Base-by-base conservation (phyloP, 2,797 vertebrate genomes). In the Phoebastria nigripes region DNA sequence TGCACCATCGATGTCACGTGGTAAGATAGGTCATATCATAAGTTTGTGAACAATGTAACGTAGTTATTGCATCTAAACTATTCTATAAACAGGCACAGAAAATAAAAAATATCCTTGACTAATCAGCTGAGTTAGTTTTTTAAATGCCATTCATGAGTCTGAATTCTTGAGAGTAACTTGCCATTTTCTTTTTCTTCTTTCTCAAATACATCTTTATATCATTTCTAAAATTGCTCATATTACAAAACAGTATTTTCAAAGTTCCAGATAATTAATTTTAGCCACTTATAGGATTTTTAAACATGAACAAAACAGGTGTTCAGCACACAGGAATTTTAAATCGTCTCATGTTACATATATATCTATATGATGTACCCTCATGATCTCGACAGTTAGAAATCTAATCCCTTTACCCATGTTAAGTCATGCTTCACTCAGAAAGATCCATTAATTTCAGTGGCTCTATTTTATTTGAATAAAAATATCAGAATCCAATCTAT, bases 391-490 rank as follows among this genome's bases (percentile, higher is more conserved):
- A 84, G 56, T 63, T 52, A 85, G 28, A 84, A 78, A 79, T 62
- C 73, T 72, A 90, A 90, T 76, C 29, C 20, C 31, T 88, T 77
- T n/a, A 42, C 46, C 16, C 49, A 69, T 41, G 26, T 72, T 44
- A 88, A 85, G 42, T 65, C 78, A 73, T 1, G 4, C 71, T 81
- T 93, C 42, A 67, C 28, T 91, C 56, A 69, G 65, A 91, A 87
- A 89, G 8, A 44, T 59, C 35, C 44, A 79, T 81, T 95, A 55
- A 94, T 86, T 93, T 86, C 84, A 81, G 54, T 46, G 46, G 44
- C n/a, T 94, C 35, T 56, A 12, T 89, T 70, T 78, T 82, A 87
- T 82, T 87, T 90, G 19, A 73, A 89, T 91, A 94, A 94, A 86
- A 84, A 73, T 89, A 96, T 93, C 72, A 55, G 54, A 88, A 91